phyloP scores from a whole-genome alignment of 2,113 vertebrate species.

The Amblyornis subalaris region DNA sequence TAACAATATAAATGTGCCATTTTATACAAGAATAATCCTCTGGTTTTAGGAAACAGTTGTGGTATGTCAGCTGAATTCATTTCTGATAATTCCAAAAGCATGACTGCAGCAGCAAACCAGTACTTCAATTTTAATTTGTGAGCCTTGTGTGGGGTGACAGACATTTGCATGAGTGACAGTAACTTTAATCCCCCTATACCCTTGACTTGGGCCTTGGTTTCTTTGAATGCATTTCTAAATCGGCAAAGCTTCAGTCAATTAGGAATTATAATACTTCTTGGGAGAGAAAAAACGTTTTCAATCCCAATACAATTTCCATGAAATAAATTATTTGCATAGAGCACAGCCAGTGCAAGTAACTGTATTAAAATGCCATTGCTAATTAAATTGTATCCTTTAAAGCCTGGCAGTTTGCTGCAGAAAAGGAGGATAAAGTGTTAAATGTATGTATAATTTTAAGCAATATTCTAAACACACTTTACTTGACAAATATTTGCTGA shows the following conservation, averaged over 20 bases:
- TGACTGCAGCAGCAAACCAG: constrained; percentile 6
- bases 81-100: constrained; percentile 43
- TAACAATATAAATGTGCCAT: neutral
- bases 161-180: constrained; percentile 57
- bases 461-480: neutral
- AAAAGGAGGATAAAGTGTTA: neutral
- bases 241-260: constrained; percentile 8
- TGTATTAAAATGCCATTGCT: constrained; percentile 15
- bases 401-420: neutral
- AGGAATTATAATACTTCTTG: constrained; percentile 44
- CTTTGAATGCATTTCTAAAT: constrained; percentile 48
- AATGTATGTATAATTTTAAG: constrained; percentile 1
- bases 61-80: constrained; percentile 29
- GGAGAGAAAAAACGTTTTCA: constrained; percentile 5
- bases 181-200: constrained; percentile 43
- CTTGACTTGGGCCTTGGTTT: constrained; percentile 20
- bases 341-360: neutral
- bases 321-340: constrained; percentile 18
- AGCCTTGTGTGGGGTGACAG: constrained; percentile 35
- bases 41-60: constrained; percentile 22
- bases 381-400: constrained; percentile 7
- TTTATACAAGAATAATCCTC: neutral
- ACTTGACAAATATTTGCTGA: constrained; percentile 43
- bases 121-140: constrained; percentile 60
- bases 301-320: constrained; percentile 10